Conservation (phyloP, 1,140 invertebrate species). For the Bombus breviceps region DNA sequence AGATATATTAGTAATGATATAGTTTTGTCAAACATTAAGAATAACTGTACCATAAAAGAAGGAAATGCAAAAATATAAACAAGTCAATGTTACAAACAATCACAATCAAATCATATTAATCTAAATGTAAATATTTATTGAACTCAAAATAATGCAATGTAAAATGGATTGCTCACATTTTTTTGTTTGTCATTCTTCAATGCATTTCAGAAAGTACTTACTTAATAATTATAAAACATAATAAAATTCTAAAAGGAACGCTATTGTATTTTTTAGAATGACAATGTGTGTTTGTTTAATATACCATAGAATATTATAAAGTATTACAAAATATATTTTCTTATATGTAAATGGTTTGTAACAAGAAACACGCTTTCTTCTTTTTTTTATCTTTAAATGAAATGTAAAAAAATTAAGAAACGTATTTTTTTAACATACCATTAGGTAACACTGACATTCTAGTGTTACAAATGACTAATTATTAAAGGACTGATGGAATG, state of each 20-base stretch:
- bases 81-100: background rate
- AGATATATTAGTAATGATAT: background rate
- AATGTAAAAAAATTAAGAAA: conserved; percentile 3
- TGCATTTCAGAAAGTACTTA: background rate
- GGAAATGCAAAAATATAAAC: background rate
- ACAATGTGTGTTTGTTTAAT: conserved; percentile 14
- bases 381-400: background rate
- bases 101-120: conserved; percentile 2
- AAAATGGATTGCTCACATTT: background rate
- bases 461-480: conserved; percentile 2
- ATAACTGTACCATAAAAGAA: background rate
- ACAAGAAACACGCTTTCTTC: background rate
- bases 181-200: background rate
- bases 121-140: conserved; percentile 24
- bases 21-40: conserved; percentile 4
- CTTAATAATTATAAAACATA: conserved; percentile 6
- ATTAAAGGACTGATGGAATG: background rate
- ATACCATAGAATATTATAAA: conserved; percentile 9
- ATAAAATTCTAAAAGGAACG: background rate
- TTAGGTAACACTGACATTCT: background rate
- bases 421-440: background rate
- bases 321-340: background rate
- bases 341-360: background rate
- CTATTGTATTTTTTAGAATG: conserved; percentile 11
- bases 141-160: conserved; percentile 27